These are phyloP conservation scores for Oceanites oceanicus DNA, from an alignment of 2,113 vertebrate species.

Conservation along the genomic window DNA sequence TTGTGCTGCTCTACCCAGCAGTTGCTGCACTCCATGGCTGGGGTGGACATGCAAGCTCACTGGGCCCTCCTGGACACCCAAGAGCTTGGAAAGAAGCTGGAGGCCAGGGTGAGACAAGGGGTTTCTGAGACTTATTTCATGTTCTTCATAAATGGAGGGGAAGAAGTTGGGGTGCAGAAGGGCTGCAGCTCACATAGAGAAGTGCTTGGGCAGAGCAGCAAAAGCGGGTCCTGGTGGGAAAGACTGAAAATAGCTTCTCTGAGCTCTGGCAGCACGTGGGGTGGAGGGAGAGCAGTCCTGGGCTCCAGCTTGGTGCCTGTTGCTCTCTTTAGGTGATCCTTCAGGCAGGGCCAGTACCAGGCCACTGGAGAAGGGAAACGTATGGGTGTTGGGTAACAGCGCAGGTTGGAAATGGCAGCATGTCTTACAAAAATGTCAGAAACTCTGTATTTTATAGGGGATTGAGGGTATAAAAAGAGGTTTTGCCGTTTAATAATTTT, in stretches of 20 bases:
- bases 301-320: not conserved
- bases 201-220: not conserved
- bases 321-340: not conserved
- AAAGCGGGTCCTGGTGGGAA: not conserved
- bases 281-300: not conserved
- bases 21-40: not conserved
- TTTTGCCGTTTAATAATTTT: not conserved
- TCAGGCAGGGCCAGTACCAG: not conserved
- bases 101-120: not conserved
- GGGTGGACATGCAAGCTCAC: not conserved
- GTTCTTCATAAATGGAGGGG: not conserved
- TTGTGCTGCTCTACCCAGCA: not conserved
- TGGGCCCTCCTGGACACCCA: not conserved
- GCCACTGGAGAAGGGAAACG: not conserved
- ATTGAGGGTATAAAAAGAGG: not conserved
- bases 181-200: not conserved
- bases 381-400: not conserved
- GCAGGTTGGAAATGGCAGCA: not conserved
- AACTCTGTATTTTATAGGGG: not conserved
- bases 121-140: not conserved
- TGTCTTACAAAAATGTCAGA: not conserved
- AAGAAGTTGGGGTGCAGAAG: not conserved
- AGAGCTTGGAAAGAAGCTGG: not conserved
- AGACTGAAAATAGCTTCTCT: not conserved
- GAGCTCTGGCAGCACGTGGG: not conserved